Evolutionary conservation across 2,888 invertebrate species (phyloP), one percentile per base, ranked within the genome.

Genomic region (Aphodius sticticus): DNA sequence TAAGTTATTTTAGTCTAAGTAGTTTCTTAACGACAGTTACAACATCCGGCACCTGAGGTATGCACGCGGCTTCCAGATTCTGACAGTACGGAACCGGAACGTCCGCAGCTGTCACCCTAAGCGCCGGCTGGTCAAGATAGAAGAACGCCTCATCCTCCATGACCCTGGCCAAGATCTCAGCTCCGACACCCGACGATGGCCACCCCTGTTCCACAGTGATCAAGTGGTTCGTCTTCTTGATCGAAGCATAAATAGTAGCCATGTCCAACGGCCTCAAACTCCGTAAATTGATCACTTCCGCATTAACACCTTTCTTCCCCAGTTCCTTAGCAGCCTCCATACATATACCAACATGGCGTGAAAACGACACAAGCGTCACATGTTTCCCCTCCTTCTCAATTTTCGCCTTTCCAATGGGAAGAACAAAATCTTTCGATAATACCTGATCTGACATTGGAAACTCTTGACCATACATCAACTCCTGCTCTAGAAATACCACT

Each of bases 31-130:
- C 97, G 77, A 96, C 95, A 78, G 92, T 91, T 2, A 96, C 93
- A 16, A 99, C 92, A 89, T 98, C 96, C 14, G 89, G 87, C 0
- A 92, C 87, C 84, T 92, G 92, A 16, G 99, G 98, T 80, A 97
- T 87, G 4, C 96, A 94, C 16, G 92, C 91, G 0, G 87, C 86
- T 92, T 99, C 99, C 78, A 99, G 91, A 15, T 92, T 89, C 88
- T 95, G 95, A 6, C 98, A 92, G 90, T 99, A 99, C 0, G 99
- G 99, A 98, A 98, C 98, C 70, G 99, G 99, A 38, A 96, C 93
- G 90, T 99, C 99, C 0, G 96, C 97, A 81, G 97, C 99, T 0
- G 96, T 95, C 36, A 98, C 94, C 82, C 99, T 93, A 89, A 96
- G 92, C 70, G 95, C 95, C 0, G 99, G 99, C 80, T 99, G 96